phyloP scores from a whole-genome alignment of 2,797 vertebrate species.

The Peromyscus eremicus region DNA sequence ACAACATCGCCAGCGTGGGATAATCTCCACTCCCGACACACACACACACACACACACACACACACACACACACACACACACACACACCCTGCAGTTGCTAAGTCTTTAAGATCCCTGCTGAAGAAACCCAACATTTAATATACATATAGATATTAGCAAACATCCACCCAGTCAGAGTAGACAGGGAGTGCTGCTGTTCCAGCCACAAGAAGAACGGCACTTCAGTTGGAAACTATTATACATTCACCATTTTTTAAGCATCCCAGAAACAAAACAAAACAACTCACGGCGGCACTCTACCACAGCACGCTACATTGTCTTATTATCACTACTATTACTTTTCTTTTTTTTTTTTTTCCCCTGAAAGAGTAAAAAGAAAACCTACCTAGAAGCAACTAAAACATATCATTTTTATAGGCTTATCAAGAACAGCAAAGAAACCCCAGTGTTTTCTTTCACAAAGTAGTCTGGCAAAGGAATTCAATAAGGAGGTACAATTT shows the following conservation, averaged over 20 bases:
- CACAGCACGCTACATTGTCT: conserved; percentile 77
- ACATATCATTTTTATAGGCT: conserved; percentile 83
- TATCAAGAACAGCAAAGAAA: conserved; percentile 85
- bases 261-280: conserved; percentile 79
- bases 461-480: conserved; percentile 86
- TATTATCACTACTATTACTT: conserved; percentile 64
- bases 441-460: conserved; percentile 86
- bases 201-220: conserved; percentile 70
- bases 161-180: conserved; percentile 71
- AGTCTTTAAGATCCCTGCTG: conserved; percentile 60
- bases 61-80: not conserved
- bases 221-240: conserved; percentile 80
- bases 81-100: conserved; percentile 67
- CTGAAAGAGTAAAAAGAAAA: conserved; percentile 83
- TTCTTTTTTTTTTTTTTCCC: not conserved
- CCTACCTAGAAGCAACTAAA: conserved; percentile 88
- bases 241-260: conserved; percentile 81
- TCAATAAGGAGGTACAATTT: conserved; percentile 86
- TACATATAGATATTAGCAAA: conserved; percentile 47
- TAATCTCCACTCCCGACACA: conserved; percentile 54
- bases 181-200: conserved; percentile 53
- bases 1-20: conserved; percentile 70
- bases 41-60: conserved; percentile 7
- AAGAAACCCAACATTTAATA: conserved; percentile 64
- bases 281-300: conserved; percentile 74